Base-by-base conservation (phyloP, 2,797 vertebrate genomes). In the Dicrostonyx torquatus region DNA sequence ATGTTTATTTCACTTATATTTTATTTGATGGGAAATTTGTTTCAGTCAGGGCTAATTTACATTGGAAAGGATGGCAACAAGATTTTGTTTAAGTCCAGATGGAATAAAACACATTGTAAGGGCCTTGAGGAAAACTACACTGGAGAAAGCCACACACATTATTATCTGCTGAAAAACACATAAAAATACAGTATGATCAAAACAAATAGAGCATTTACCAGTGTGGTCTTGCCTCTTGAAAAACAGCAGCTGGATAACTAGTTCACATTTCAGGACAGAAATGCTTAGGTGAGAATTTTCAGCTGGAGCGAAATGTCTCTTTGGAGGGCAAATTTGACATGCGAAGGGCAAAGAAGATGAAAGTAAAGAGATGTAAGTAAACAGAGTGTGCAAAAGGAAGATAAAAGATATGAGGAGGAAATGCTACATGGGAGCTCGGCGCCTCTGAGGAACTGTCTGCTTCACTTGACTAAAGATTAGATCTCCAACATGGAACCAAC, bases 331-430 rank as follows among this genome's bases (percentile, higher is more conserved):
- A 86, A 91, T n/a, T 48, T 87, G 26, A 93, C 84, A 83, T 86
- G 22, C 89, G 62, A 86, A 94, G 77, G 62, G 64, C 68, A 89
- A 80, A 95, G 84, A 85, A 90, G 86, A 90, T 80, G 45, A 79
- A 78, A 92, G 75, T n/a, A n/a, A n/a, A 91, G 55, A 94, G 37
- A 85, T 82, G 94, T 90, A 86, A 94, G 86, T 88, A 94, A 95
- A 87, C 53, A 87, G 68, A 84, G 40, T 31, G 58, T 94, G 68
- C 29, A 53, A 50, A 93, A 62, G 62, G 34, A 83, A 43, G 62
- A 66, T 72, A 75, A 87, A 70, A 85, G n/a, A 76, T 64, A 26
- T 12, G 34, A 11, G 55, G 22, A 93, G 66, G 55, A 93, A 95
- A 60, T 95, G 20, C 14, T 29, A 84, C 40, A 12, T 24, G 24